A percentile compares a stretch with the other conserved stretches of the same genome.
Evolutionary conservation across 2,113 vertebrate species (phyloP).

Genomic region (Microcebus jonahi): DNA sequence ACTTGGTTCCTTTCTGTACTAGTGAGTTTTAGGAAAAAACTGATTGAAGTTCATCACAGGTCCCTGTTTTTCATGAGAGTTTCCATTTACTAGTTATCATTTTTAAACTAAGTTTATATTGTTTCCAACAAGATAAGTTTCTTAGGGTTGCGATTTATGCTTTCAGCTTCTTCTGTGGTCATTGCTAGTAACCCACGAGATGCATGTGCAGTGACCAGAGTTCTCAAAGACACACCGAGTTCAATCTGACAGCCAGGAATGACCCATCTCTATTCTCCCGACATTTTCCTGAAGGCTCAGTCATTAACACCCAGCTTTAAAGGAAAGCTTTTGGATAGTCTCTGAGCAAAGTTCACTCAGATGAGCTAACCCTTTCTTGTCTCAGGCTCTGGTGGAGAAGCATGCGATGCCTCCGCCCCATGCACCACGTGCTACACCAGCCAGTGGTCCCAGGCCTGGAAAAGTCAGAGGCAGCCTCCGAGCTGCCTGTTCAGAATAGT

Average conservation of each 20-base stretch:
- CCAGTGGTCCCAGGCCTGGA: not conserved
- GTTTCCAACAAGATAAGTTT: not conserved
- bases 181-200: not conserved
- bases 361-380: not conserved
- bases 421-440: not conserved
- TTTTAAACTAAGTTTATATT: not conserved
- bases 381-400: not conserved
- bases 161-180: not conserved
- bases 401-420: rapidly evolving
- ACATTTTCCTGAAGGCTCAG: not conserved
- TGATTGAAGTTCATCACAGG: not conserved
- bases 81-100: not conserved
- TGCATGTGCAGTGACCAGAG: not conserved
- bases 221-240: not conserved
- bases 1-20: not conserved
- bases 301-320: not conserved
- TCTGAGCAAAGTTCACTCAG: not conserved
- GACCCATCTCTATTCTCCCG: not conserved
- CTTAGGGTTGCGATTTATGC: not conserved
- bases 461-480: rapidly evolving
- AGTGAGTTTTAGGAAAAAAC: not conserved
- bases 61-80: not conserved
- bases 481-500: not conserved
- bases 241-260: not conserved
- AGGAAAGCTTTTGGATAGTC: not conserved